Percentiles rank a stretch among this genome's conserved stretches.
Evolutionary conservation across 35 echinoderm and acorn worm genomes (phyloP).

Genomic region (Ophiothrix spiculata): DNA sequence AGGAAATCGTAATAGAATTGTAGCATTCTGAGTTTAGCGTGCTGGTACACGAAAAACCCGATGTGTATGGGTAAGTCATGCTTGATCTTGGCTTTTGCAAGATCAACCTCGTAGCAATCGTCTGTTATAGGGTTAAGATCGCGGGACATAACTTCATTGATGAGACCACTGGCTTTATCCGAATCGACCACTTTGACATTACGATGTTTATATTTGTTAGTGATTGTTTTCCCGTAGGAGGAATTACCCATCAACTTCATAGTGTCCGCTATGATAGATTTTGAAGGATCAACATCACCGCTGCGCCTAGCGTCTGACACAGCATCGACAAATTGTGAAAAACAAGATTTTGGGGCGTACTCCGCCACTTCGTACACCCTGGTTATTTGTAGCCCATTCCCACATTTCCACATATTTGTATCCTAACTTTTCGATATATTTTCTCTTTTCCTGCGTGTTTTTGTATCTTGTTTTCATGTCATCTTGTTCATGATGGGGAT

Average conservation of each 20-base stretch:
- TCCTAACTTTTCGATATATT: constrained; percentile 4
- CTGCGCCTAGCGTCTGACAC: constrained; percentile 31
- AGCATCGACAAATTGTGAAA: constrained; percentile 4
- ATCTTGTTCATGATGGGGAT: background rate
- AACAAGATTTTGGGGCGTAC: constrained; percentile 18
- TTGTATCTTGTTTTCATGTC: background rate
- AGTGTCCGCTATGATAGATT: constrained; percentile 32
- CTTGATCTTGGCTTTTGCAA: too few relatives aligned
- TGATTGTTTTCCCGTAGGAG: constrained; percentile 27
- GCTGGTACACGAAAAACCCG: background rate
- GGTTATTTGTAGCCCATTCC: constrained; percentile 16
- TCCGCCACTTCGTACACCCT: constrained; percentile 21
- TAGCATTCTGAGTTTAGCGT: background rate
- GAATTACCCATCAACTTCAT: constrained; percentile 41
- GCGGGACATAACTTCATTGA: background rate
- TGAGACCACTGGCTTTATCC: background rate
- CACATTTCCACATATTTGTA: constrained; percentile 27
- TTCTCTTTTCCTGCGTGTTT: background rate
- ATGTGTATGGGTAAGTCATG: too few relatives aligned
- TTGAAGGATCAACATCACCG: constrained; percentile 17
- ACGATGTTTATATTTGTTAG: constrained; percentile 6
- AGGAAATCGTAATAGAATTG: background rate
- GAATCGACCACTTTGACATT: background rate
- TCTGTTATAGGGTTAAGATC: background rate
- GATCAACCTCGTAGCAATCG: background rate